Base-by-base conservation (phyloP, 92 coral and sea anemone species). In the Phenganax subtilis region DNA sequence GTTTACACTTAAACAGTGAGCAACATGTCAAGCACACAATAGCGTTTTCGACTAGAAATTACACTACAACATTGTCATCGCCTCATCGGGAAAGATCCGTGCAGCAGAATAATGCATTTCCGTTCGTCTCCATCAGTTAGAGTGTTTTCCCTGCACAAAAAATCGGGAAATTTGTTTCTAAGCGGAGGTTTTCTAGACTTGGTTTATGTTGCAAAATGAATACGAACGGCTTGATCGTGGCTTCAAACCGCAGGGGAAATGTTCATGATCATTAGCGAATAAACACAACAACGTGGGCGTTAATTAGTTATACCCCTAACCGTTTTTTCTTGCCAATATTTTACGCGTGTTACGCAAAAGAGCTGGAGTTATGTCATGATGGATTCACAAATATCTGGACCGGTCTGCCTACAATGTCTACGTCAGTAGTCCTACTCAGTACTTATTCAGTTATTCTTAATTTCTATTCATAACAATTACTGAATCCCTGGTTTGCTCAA, bases 221-320 rank as follows among this genome's bases (percentile, higher is more conserved):
- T 8, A 52, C 30, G 0, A 6, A 56, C 10, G 9, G 67, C 51
- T 62, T 31, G 64, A 59, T 29, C 71, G 53, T 58, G 64, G 59
- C 31, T 14, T 9, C 31, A 71, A 54, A 63, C 55, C 30, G 15
- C 81, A 76, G 8, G 28, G 81, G 6, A 28, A 76, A 30, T 51
- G 12, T 17, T 12, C 28, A 28, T 79, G 12, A 30, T 64, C 69
- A 79, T 47, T 68, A 77, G 70, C 57, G 20, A 53, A 68, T 72
- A 79, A 68, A 47, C 20, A 16, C 61, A 12, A 7, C 67, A 79
- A 25, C 12, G 83, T 79, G 75, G 83, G 83, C 83, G 83, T 79
- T 79, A 79, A 79, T 79, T 79, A 64, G 16, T 79, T 54, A 31
- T 57, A 20, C 81, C 28, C 44, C 53, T 51, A 57, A 29, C 74